phyloP scores from a whole-genome alignment of 2,888 invertebrate genomes.

The Pilophorus perplexus region DNA sequence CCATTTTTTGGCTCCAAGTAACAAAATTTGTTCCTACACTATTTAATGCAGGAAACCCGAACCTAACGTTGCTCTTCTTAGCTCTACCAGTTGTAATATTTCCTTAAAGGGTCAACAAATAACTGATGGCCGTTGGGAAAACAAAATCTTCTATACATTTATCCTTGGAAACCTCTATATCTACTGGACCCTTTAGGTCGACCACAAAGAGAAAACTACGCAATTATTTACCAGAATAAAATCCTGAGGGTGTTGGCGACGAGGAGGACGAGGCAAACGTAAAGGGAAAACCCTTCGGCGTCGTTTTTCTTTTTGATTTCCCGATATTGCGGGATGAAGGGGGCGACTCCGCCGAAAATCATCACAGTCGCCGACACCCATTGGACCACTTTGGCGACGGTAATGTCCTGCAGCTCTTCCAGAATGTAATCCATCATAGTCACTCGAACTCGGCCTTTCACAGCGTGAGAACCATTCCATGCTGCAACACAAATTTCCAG shows the following conservation, averaged over 20 bases:
- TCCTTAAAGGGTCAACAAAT: no score
- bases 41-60: no score
- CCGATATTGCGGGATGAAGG: slow-evolving; percentile 93
- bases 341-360: slow-evolving; percentile 92
- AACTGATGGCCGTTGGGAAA: no score
- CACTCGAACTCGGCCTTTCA: slow-evolving; percentile 22
- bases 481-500: slow-evolving; percentile 25
- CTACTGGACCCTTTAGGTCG: no score
- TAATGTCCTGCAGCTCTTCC: slow-evolving; percentile 48
- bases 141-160: no score
- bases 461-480: slow-evolving; percentile 45
- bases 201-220: no score
- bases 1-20: no score
- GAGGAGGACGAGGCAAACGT: slow-evolving; percentile 91
- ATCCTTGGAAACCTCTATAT: no score
- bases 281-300: slow-evolving; percentile 94
- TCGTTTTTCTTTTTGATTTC: slow-evolving; percentile 89
- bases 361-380: slow-evolving; percentile 84
- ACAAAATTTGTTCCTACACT: no score
- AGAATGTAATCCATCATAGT: slow-evolving; percentile 49
- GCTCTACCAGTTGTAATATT: no score
- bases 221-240: slow-evolving; percentile 96
- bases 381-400: slow-evolving; percentile 71
- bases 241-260: slow-evolving; percentile 96
- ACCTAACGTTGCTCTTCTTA: no score